Evolutionary conservation across 2,113 vertebrate species (phyloP).

Genomic region (Tympanuchus pallidicinctus): DNA sequence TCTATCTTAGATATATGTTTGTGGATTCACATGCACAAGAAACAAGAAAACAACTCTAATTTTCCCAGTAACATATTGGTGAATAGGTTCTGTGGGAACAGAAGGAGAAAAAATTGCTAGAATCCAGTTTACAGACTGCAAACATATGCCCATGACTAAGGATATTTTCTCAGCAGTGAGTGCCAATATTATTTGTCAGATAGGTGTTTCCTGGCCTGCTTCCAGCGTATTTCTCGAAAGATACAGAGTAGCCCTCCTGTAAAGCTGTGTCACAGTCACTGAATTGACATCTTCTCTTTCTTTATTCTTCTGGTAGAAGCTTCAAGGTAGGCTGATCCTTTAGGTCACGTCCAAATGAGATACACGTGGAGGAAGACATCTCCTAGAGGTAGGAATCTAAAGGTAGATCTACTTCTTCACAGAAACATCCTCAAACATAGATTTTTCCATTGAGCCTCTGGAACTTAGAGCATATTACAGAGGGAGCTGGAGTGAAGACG

Average conservation of each 20-base stretch:
- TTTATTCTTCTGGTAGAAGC: background rate
- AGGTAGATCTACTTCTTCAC: background rate
- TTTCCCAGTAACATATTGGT: background rate
- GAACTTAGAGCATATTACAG: background rate
- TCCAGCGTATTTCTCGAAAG: background rate
- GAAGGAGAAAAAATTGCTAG: background rate
- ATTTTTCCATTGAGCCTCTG: background rate
- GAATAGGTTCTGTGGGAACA: background rate
- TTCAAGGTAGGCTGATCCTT: background rate
- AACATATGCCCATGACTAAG: background rate
- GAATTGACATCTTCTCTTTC: background rate
- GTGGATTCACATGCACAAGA: background rate
- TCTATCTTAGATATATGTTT: background rate
- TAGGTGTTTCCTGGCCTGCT: background rate
- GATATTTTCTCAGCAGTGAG: background rate
- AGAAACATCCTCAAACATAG: background rate
- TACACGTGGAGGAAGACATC: background rate
- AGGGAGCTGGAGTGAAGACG: background rate
- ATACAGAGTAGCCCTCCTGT: background rate
- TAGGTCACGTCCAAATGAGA: background rate
- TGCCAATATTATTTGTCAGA: background rate
- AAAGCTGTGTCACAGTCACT: background rate
- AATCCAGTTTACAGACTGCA: background rate
- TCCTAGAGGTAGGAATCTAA: background rate
- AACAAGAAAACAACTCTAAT: background rate